phyloP scores from a whole-genome alignment of 1,140 invertebrate genomes.

The Bombus confusus region DNA sequence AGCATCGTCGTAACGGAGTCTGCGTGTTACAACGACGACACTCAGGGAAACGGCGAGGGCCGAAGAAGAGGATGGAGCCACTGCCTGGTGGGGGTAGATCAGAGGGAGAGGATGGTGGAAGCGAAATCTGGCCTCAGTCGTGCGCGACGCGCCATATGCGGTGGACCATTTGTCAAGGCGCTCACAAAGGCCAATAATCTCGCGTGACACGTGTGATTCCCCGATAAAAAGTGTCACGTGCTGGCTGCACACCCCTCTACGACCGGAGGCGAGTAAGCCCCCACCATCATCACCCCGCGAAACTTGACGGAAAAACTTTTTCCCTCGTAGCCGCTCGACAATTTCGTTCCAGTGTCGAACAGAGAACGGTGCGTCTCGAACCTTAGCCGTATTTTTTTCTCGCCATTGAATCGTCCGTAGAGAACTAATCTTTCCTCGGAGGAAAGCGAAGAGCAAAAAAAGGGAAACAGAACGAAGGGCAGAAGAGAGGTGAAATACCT shows the following conservation, averaged over 20 bases:
- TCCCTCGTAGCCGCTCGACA: not conserved
- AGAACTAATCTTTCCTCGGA: slow-evolving; percentile 5
- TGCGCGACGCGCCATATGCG: slow-evolving; percentile 79
- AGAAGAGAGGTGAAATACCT: not conserved
- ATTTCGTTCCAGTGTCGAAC: slow-evolving; percentile 4
- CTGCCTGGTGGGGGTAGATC: slow-evolving; percentile 24
- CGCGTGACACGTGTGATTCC: slow-evolving; percentile 74
- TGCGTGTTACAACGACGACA: slow-evolving; percentile 53
- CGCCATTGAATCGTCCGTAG: not conserved
- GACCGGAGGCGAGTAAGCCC: not conserved
- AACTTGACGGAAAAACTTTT: slow-evolving; percentile 42
- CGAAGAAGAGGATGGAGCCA: slow-evolving; percentile 34
- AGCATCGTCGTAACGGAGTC: slow-evolving; percentile 47
- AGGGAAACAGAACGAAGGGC: not conserved
- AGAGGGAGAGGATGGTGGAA: slow-evolving; percentile 69
- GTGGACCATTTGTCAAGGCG: slow-evolving; percentile 74
- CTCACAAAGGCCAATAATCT: slow-evolving; percentile 73
- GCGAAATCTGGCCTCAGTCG: slow-evolving; percentile 75
- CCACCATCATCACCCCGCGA: not conserved
- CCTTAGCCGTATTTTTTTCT: too few relatives aligned
- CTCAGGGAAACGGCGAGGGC: slow-evolving; percentile 5
- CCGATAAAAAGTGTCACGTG: slow-evolving; percentile 73
- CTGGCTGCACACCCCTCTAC: slow-evolving; percentile 26
- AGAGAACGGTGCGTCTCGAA: not conserved
- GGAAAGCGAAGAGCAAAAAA: too few relatives aligned